phyloP scores from a whole-genome alignment of 2,113 vertebrate species.

The Brachyistius frenatus region DNA sequence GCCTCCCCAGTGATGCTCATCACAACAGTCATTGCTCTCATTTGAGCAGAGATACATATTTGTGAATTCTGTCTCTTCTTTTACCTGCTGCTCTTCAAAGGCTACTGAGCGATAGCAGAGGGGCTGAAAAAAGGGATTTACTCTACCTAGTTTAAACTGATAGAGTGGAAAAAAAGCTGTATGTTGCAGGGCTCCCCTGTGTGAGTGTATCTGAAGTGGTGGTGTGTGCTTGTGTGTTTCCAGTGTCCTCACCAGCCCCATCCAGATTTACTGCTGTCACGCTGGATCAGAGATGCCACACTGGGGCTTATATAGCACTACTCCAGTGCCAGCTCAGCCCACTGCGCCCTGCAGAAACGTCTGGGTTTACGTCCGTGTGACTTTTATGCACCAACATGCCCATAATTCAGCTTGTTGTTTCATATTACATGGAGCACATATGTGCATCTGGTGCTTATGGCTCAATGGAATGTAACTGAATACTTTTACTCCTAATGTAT shows the following conservation, averaged over 20 bases:
- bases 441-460: background rate
- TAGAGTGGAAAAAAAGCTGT: conserved; percentile 27
- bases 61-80: conserved; percentile 60
- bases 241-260: conserved; percentile 52
- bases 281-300: conserved; percentile 60
- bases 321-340: conserved; percentile 40
- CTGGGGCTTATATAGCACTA: conserved; percentile 48
- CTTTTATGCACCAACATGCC: conserved; percentile 18
- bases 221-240: conserved; percentile 25
- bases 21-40: conserved; percentile 38
- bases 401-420: background rate
- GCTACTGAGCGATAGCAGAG: conserved; percentile 23
- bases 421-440: background rate
- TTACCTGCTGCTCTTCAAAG: conserved; percentile 68
- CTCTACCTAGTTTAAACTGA: conserved; percentile 60
- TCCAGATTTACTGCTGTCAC: conserved; percentile 62
- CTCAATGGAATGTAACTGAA: background rate
- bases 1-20: conserved; percentile 48
- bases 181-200: conserved; percentile 18
- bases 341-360: conserved; percentile 38
- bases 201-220: conserved; percentile 16
- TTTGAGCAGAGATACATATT: conserved; percentile 51
- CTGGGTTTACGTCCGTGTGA: conserved; percentile 25
- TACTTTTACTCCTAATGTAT: background rate
- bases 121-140: conserved; percentile 10